Conservation (phyloP, 2,888 invertebrate genomes). For the Netelia virgata region DNA sequence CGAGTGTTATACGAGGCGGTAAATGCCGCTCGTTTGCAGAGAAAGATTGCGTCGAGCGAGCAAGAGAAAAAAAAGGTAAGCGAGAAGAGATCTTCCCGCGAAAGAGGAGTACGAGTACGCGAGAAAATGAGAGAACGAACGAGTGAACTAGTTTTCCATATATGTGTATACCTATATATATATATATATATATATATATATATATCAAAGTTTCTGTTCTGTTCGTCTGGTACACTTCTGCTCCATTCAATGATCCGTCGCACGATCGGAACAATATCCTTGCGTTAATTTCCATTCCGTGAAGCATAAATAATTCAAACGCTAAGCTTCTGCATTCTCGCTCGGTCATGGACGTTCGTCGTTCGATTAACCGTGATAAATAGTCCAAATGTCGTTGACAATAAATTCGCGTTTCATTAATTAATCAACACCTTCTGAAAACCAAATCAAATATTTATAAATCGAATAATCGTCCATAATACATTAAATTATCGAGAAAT, state of each 20-base stretch:
- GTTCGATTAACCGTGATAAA: background rate
- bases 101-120: background rate
- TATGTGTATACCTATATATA: background rate
- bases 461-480: too few relatives aligned
- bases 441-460: too few relatives aligned
- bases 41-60: slow-evolving; percentile 22
- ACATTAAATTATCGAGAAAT: background rate
- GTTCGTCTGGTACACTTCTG: background rate
- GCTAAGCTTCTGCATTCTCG: background rate
- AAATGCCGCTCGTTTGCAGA: slow-evolving; percentile 24
- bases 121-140: slow-evolving; percentile 30
- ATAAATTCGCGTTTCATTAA: background rate
- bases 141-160: slow-evolving; percentile 37
- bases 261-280: slow-evolving; percentile 16
- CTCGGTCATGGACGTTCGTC: background rate
- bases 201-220: slow-evolving; percentile 1
- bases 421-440: background rate
- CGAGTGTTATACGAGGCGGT: slow-evolving; percentile 32
- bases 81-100: slow-evolving; percentile 23
- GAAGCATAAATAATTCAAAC: slow-evolving; percentile 13
- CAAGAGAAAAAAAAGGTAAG: slow-evolving; percentile 26
- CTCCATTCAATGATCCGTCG: slow-evolving; percentile 4
- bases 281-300: slow-evolving; percentile 3
- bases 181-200: slow-evolving; percentile 14
- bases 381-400: background rate